A percentile compares a stretch with the other conserved stretches of the same genome.
These are phyloP conservation scores for Plagiodera versicolora DNA, from an alignment of 2,888 invertebrate genomes.

Conservation along the genomic window DNA sequence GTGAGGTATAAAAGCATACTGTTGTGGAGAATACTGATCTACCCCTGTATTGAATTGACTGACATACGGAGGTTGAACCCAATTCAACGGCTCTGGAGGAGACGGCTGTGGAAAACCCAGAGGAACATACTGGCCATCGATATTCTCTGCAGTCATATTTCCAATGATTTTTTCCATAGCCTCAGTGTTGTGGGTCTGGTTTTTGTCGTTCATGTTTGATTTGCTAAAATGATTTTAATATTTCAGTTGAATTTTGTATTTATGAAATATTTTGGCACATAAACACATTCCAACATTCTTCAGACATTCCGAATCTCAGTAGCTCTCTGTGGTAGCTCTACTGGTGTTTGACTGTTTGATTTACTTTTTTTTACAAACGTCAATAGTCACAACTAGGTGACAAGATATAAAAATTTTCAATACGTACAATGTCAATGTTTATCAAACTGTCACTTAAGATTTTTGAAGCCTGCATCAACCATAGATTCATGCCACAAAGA, in stretches of 20 bases:
- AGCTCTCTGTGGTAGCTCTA: too few relatives aligned
- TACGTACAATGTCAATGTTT: too few relatives aligned
- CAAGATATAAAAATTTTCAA: too few relatives aligned
- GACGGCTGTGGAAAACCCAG: slow-evolving; percentile 53
- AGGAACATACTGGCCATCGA: slow-evolving; percentile 61
- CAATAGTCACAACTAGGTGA: too few relatives aligned
- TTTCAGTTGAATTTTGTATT: slow-evolving; percentile 26
- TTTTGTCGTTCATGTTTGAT: slow-evolving; percentile 47
- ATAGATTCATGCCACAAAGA: too few relatives aligned
- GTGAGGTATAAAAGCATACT: slow-evolving; percentile 37
- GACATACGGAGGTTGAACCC: slow-evolving; percentile 40
- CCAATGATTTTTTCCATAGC: slow-evolving; percentile 62
- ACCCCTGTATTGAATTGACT: slow-evolving; percentile 37
- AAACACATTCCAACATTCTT: slow-evolving; percentile 34
- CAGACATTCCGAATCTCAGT: slow-evolving; percentile 23
- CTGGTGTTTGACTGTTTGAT: too few relatives aligned
- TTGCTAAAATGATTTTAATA: neutral
- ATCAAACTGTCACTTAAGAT: too few relatives aligned
- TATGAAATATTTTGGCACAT: slow-evolving; percentile 40
- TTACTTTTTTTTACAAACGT: too few relatives aligned
- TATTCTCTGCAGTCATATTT: slow-evolving; percentile 62
- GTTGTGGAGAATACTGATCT: slow-evolving; percentile 31
- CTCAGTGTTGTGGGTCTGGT: slow-evolving; percentile 45
- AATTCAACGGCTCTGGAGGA: slow-evolving; percentile 39
- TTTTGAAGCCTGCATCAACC: too few relatives aligned